Percentiles rank a stretch among this genome's conserved stretches.
These are phyloP conservation scores for Graptemys geographica DNA, from an alignment of 2,797 vertebrate species.

Conservation along the genomic window DNA sequence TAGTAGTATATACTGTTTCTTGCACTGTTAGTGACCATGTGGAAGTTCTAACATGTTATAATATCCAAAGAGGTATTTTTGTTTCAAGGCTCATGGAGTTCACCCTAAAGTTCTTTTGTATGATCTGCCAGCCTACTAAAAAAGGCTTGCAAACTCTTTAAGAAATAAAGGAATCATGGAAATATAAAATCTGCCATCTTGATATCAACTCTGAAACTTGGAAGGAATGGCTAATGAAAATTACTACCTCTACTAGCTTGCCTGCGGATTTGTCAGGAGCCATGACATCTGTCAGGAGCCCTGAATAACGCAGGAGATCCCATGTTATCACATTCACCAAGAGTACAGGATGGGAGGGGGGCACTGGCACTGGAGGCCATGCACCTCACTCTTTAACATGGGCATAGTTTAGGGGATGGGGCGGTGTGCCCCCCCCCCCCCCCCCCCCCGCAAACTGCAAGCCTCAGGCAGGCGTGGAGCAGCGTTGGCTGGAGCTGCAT, in stretches of 20 bases:
- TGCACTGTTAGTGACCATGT: not conserved
- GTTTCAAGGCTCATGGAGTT: not conserved
- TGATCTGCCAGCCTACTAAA: slow-evolving; percentile 20
- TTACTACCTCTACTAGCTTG: slow-evolving; percentile 52
- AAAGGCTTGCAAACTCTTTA: not conserved
- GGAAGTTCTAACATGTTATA: not conserved
- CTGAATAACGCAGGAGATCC: slow-evolving; percentile 44
- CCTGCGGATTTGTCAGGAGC: slow-evolving; percentile 67
- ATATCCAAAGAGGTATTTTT: not conserved
- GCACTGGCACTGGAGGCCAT: too few species aligned
- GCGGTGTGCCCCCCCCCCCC: too few species aligned
- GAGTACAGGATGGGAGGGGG: rapidly evolving
- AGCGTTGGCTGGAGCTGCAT: too few species aligned
- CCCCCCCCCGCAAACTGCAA: too few species aligned
- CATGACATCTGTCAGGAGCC: slow-evolving; percentile 61
- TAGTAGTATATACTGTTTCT: not conserved
- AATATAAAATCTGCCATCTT: slow-evolving; percentile 25
- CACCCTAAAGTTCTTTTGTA: not conserved
- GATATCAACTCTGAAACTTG: slow-evolving; percentile 61
- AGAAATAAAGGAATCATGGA: slow-evolving; percentile 43
- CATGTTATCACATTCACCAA: not conserved
- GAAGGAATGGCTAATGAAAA: slow-evolving; percentile 71
- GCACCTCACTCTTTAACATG: too few species aligned
- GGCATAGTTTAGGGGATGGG: too few species aligned
- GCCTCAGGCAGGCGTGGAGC: too few species aligned